Conservation (phyloP, 2,797 vertebrate species). For the Sardinella longiceps region DNA sequence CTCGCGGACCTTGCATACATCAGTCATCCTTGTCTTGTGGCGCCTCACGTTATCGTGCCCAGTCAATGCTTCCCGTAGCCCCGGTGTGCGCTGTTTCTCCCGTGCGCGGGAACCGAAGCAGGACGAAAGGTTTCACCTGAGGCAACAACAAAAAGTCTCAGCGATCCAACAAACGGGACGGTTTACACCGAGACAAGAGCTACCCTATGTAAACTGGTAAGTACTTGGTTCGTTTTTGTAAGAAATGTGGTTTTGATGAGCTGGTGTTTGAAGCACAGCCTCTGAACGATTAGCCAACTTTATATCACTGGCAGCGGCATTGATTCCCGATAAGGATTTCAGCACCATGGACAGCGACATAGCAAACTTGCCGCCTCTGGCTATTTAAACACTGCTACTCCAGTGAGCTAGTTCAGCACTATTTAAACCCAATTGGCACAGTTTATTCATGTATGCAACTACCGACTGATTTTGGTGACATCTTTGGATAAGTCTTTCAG, state of each 20-base stretch:
- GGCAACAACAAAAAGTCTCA: not conserved
- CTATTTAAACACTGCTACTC: not conserved
- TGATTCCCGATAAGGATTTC: not conserved
- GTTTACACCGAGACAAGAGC: not conserved
- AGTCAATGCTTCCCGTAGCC: constrained; percentile 62
- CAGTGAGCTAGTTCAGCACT: too few relatives aligned
- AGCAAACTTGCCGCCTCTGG: not conserved
- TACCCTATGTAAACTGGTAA: not conserved
- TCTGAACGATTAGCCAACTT: too few relatives aligned
- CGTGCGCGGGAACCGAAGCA: constrained; percentile 64
- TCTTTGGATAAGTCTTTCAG: not conserved
- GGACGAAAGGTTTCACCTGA: constrained; percentile 65
- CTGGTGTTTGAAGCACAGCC: not conserved
- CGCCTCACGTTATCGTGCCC: constrained; percentile 48
- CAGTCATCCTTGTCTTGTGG: constrained; percentile 53
- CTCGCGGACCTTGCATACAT: constrained; percentile 43
- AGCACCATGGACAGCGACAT: constrained; percentile 59
- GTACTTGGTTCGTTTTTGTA: not conserved
- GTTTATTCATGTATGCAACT: not conserved
- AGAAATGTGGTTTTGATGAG: not conserved
- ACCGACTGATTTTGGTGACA: not conserved
- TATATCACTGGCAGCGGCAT: not conserved
- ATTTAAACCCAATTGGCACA: not conserved
- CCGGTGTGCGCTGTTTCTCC: constrained; percentile 59
- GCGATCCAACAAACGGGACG: not conserved